phyloP scores from a whole-genome alignment of 2,113 vertebrate species.

The Pseudopodoces humilis region DNA sequence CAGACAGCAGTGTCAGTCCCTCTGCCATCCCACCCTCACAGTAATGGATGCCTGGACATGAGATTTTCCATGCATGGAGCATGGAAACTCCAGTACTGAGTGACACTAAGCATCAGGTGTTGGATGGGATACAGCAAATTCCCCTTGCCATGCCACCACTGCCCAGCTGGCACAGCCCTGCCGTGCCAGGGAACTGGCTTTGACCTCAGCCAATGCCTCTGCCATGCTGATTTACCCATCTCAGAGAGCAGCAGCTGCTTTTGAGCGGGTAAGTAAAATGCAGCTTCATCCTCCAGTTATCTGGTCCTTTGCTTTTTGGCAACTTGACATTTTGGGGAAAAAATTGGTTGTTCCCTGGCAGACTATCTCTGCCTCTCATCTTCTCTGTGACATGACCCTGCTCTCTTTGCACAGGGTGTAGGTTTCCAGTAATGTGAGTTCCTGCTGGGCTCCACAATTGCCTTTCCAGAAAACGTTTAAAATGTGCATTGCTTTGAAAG shows the following conservation, averaged over 20 bases:
- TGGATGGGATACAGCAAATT: not conserved
- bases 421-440: slow-evolving; percentile 53
- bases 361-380: slow-evolving; percentile 34
- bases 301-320: not conserved
- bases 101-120: not conserved
- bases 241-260: not conserved
- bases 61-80: not conserved
- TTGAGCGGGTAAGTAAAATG: not conserved
- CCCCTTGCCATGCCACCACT: not conserved
- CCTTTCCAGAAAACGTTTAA: slow-evolving; percentile 12
- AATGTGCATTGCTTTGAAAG: slow-evolving; percentile 15
- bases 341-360: not conserved
- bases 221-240: not conserved
- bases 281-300: not conserved
- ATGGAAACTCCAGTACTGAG: not conserved
- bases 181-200: not conserved
- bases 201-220: not conserved
- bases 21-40: not conserved
- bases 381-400: not conserved
- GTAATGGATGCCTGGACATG: not conserved
- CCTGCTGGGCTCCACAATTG: not conserved
- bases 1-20: not conserved
- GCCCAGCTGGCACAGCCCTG: not conserved
- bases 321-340: not conserved
- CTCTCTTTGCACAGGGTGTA: not conserved